Evolutionary conservation across 2,888 invertebrate species (phyloP), one percentile per base, ranked within the genome.

Genomic region (Meteorus colon): DNA sequence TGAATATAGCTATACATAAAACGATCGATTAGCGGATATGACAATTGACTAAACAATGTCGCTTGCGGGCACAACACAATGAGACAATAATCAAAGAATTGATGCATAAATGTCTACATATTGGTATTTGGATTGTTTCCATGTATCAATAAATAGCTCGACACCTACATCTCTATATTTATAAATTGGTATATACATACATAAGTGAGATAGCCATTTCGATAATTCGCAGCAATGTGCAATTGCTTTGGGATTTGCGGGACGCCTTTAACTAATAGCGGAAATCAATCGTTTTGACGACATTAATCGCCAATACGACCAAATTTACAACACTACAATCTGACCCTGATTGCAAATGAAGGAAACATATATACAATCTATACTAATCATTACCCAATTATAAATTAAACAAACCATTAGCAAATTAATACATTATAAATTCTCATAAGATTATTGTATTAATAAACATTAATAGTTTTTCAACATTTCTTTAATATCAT

Each of bases 281-380:
- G 73, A 73, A 76, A 76, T 76, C 76, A 76, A 73, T 76, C 73
- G 76, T 76, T 76, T 73, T 73, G 69, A 76, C 62, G 76, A 76
- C 73, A 65, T 76, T 76, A 76, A 76, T 73, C 73, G 73, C 41
- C 73, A 48, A 73, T 76, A 69, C 62, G 45, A 45, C 29, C 14
- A 19, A 76, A 76, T 69, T 55, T 51, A 73, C 69, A 73, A 67
- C 63, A 76, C 67, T 41, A 65, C 73, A 76, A 69, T 76, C 63
- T 45, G 63, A 72, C 48, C 41, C 59, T n/a, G 24, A 34, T 41
- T 71, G 41, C 29, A 41, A 37, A 55, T 29, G 27, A 59, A 51
- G 65, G 65, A 59, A 31, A 69, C 34, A 29, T 41, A 45, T 45
- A 62, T 37, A 71, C 60, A 55, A 34, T 34, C 34, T 8, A 24